A percentile compares a stretch with the other conserved stretches of the same genome.
Evolutionary conservation across 2,113 vertebrate genomes (phyloP).

Genomic region (Calyptomena viridis): DNA sequence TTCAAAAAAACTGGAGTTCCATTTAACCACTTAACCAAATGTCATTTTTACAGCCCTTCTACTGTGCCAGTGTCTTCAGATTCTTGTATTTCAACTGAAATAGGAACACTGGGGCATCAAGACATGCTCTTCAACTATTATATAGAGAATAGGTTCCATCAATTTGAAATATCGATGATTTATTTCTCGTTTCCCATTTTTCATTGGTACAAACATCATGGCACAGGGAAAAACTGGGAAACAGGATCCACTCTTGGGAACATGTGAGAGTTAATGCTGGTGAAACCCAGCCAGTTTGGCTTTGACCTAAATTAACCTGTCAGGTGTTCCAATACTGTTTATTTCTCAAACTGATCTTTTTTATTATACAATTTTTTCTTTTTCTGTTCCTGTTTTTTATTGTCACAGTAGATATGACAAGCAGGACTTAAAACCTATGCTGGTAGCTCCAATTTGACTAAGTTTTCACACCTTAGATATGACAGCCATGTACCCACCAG

Average conservation of each 20-base stretch:
- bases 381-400: neutral
- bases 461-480: neutral
- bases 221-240: neutral
- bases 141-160: neutral
- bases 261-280: neutral
- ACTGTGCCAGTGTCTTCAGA: neutral
- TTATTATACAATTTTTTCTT: neutral
- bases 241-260: neutral
- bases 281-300: neutral
- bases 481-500: neutral
- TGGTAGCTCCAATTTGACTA: neutral
- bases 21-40: neutral
- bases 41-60: neutral
- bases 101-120: neutral
- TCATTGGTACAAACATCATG: neutral
- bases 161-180: neutral
- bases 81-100: neutral
- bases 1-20: neutral
- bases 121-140: neutral
- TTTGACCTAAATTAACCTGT: neutral
- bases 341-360: neutral
- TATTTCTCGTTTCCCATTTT: neutral
- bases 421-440: neutral
- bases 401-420: neutral
- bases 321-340: neutral